Percentiles rank a stretch among this genome's conserved stretches.
Evolutionary conservation across 2,113 vertebrate genomes (phyloP).

Genomic region (Anas platyrhynchos): DNA sequence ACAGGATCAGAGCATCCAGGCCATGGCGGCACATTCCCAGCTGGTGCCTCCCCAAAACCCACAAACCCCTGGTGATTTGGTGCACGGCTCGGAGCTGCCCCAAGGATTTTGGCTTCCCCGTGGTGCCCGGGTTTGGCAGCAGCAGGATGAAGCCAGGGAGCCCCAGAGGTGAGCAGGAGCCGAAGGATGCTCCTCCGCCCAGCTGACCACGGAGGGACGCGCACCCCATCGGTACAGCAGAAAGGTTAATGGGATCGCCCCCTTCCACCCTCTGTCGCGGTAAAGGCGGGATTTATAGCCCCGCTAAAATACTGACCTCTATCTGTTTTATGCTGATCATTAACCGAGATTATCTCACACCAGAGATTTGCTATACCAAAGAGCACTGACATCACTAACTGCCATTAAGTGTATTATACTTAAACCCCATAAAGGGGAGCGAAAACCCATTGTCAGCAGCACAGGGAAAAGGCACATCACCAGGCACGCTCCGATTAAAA

Average conservation of each 20-base stretch:
- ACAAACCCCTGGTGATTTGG: too few species aligned
- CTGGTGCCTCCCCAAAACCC: background rate
- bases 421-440: conserved; percentile 69
- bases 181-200: background rate
- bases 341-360: conserved; percentile 78
- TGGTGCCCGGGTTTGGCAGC: background rate
- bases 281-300: conserved; percentile 70
- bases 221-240: conserved; percentile 32
- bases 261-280: conserved; percentile 60
- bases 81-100: background rate
- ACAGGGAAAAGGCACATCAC: background rate
- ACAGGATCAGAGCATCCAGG: background rate
- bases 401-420: conserved; percentile 71
- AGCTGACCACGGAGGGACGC: background rate
- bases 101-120: too few species aligned
- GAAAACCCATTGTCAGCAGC: conserved; percentile 75
- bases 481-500: background rate
- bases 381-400: conserved; percentile 76
- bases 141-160: background rate
- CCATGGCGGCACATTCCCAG: background rate
- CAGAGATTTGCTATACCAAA: conserved; percentile 74
- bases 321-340: conserved; percentile 78
- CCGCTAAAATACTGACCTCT: conserved; percentile 75
- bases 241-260: conserved; percentile 77
- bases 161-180: background rate